phyloP scores from a whole-genome alignment of 2,797 vertebrate species.

The Prionace glauca region DNA sequence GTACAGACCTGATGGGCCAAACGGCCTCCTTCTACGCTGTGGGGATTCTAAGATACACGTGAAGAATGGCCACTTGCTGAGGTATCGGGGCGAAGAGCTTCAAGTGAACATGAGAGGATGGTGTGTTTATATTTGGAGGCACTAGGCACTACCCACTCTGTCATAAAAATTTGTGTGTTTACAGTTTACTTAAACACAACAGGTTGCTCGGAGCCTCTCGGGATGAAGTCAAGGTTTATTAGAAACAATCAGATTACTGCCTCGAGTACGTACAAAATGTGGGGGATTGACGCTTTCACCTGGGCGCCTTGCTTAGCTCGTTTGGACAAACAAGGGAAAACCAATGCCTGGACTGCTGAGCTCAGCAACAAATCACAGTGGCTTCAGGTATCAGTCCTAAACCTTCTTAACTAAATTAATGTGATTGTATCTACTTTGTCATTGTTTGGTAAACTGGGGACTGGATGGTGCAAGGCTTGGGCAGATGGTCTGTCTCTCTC shows the following conservation, averaged over 20 bases:
- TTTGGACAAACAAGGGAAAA: conserved; percentile 84
- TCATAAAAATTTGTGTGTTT: conserved; percentile 49
- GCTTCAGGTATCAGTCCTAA: conserved; percentile 73
- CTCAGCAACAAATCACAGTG: conserved; percentile 70
- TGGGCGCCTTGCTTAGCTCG: conserved; percentile 83
- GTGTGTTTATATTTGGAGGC: not conserved
- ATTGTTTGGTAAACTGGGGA: not conserved
- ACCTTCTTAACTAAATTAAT: not conserved
- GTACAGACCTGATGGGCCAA: no score
- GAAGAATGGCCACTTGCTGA: not conserved
- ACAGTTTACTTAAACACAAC: conserved; percentile 74
- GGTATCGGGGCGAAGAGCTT: not conserved
- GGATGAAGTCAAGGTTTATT: conserved; percentile 79
- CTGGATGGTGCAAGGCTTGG: not conserved
- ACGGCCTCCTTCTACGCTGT: no score
- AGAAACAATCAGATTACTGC: conserved; percentile 77
- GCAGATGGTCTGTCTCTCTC: not conserved
- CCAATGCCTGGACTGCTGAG: conserved; percentile 85
- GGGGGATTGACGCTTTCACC: conserved; percentile 82
- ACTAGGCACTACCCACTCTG: conserved; percentile 43
- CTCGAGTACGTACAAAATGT: conserved; percentile 80
- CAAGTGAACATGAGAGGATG: not conserved
- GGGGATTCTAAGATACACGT: not conserved
- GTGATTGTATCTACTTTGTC: not conserved
- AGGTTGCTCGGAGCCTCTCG: conserved; percentile 85